These are phyloP conservation scores for Mesorhabditis belari DNA, from an alignment of 2,888 invertebrate species.

Conservation along the genomic window DNA sequence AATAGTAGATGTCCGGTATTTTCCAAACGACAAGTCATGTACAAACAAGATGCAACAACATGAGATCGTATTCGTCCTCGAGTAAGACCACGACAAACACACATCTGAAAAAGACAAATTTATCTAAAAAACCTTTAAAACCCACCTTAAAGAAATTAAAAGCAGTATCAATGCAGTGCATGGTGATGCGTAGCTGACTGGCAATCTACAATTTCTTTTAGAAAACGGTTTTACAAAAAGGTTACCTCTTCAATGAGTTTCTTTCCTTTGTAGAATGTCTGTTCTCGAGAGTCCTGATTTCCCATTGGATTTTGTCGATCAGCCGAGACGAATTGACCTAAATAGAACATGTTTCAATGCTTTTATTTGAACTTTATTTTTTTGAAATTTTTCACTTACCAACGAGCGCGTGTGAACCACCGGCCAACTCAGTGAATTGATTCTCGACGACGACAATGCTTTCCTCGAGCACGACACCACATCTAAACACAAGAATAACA, in stretches of 20 bases:
- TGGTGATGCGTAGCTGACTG: conserved; percentile 76
- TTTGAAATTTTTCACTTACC: conserved; percentile 20
- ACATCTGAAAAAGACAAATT: conserved; percentile 49
- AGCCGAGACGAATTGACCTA: conserved; percentile 24
- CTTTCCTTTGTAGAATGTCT: conserved; percentile 75
- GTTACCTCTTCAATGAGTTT: conserved; percentile 47
- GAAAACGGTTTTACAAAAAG: not conserved
- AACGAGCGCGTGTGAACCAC: conserved; percentile 62
- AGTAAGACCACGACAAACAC: conserved; percentile 62
- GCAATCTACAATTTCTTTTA: conserved; percentile 58
- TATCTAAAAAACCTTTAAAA: not conserved
- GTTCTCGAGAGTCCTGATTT: conserved; percentile 75
- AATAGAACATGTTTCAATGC: conserved; percentile 1
- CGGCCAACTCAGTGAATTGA: conserved; percentile 74
- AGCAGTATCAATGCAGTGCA: conserved; percentile 85
- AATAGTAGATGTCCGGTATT: conserved; percentile 88
- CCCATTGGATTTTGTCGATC: conserved; percentile 8
- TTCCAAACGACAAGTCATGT: conserved; percentile 89
- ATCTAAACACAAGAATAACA: conserved; percentile 59
- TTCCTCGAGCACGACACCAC: conserved; percentile 91
- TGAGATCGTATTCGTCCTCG: conserved; percentile 79
- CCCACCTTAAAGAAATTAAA: conserved; percentile 81
- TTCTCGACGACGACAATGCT: conserved; percentile 92
- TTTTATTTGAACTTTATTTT: not conserved
- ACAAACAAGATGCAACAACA: conserved; percentile 92